Evolutionary conservation across 2,797 vertebrate genomes (phyloP), one percentile per base, ranked within the genome.

Genomic region (Stomatorhinus walkeri): DNA sequence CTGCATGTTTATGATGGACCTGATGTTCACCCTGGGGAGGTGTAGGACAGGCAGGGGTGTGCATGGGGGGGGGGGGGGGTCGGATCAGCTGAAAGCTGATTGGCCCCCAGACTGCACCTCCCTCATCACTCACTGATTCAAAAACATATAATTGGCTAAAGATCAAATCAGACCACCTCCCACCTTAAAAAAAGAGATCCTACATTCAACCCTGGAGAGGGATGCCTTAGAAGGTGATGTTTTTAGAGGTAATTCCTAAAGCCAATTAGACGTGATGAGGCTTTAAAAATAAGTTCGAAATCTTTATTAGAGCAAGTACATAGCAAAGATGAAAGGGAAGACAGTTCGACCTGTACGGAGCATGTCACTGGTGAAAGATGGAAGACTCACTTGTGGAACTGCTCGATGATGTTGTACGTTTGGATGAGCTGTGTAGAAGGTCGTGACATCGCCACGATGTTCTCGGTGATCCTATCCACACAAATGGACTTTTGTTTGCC

Each of bases 1-100:
- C 94, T 97, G 96, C 94, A 96, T 95, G 90, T 96, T 97, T 90
- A 97, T 95, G 91, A 97, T 91, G 0, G 96, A 96, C 88, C 90
- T 95, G 91, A 97, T 95, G 88, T 96, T 96, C 91, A 95, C 91
- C 90, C 96, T 97, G 91, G 68, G 32, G 79, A 1, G 8, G 8
- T 5, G 19, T 12, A 22, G 22, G 36, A 36, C 24, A 51, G 68
- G 76, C 36, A 22, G 5, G 76, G 5, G 5, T 81, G 32, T 81
- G 32, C 76, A 68, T 10, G 12, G 61, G 61, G 61, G 61, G 0
- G 10, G 28, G 61, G 61, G 28, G 28, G 28, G 28, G n/a, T n/a
- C n/a, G n/a, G n/a, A n/a, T 28, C 24, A 68, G 9, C 61, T 64
- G 61, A 64, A 32, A 68, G 61, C 61, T 32, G 24, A 68, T 14